phyloP scores from a whole-genome alignment of 2,888 invertebrate species.

The Merodon equestris region DNA sequence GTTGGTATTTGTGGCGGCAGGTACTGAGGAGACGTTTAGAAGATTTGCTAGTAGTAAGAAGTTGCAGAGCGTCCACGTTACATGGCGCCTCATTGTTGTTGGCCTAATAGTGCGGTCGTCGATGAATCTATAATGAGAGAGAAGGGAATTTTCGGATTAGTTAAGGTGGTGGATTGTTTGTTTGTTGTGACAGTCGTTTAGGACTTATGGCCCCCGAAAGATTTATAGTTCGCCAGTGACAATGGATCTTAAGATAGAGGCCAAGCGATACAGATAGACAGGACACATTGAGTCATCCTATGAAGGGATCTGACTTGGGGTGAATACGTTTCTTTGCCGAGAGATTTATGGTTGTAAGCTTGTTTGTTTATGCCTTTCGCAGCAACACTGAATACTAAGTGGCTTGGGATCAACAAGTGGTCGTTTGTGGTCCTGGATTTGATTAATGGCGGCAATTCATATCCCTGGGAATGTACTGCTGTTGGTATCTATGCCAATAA shows the following conservation, averaged over 20 bases:
- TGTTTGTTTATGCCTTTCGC: constrained; percentile 32
- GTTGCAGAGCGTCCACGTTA: constrained; percentile 51
- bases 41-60: constrained; percentile 52
- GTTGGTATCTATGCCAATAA: constrained; percentile 43
- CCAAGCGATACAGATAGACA: too few relatives aligned
- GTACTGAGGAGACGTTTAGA: constrained; percentile 57
- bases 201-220: neutral
- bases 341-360: constrained; percentile 52
- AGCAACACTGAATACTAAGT: constrained; percentile 53
- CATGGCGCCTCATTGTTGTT: constrained; percentile 56
- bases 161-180: neutral
- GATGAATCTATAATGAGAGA: neutral
- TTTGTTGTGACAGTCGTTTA: neutral
- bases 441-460: constrained; percentile 62
- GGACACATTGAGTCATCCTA: neutral
- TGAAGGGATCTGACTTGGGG: neutral
- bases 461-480: constrained; percentile 37
- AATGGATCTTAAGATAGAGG: neutral
- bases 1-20: constrained; percentile 53
- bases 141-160: neutral
- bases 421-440: constrained; percentile 54
- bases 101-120: neutral
- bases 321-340: constrained; percentile 50
- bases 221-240: constrained; percentile 19
- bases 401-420: constrained; percentile 62